These are phyloP conservation scores for Megaleporinus macrocephalus DNA, from an alignment of 2,113 vertebrate genomes.

Conservation along the genomic window DNA sequence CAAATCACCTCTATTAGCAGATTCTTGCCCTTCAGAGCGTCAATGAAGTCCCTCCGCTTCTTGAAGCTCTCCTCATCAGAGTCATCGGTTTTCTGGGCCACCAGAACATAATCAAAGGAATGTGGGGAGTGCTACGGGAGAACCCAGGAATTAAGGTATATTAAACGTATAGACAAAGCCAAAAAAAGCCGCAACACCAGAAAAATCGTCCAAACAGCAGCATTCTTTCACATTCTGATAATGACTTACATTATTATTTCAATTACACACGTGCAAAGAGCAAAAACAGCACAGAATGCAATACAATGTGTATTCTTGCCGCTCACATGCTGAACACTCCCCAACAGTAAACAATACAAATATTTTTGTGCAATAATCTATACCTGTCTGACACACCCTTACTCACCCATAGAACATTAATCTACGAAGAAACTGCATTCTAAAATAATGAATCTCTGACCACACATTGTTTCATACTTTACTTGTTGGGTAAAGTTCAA, in stretches of 20 bases:
- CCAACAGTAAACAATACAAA: background rate
- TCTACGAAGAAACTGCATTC: background rate
- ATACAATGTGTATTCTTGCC: background rate
- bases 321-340: background rate
- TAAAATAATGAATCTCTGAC: background rate
- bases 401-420: background rate
- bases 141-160: background rate
- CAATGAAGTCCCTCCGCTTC: slow-evolving; percentile 78
- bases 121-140: slow-evolving; percentile 63
- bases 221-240: background rate
- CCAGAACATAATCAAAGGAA: slow-evolving; percentile 85
- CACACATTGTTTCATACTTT: background rate
- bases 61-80: slow-evolving; percentile 41
- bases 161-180: background rate
- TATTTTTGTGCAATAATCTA: background rate
- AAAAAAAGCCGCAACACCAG: background rate
- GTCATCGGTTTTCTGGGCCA: slow-evolving; percentile 66
- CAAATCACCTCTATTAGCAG: slow-evolving; percentile 80
- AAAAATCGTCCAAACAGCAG: background rate
- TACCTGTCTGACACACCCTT: background rate
- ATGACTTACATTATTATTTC: background rate
- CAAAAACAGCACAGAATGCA: background rate
- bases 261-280: background rate
- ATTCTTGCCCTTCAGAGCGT: slow-evolving; percentile 76
- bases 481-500: background rate